Percentiles rank a stretch among this genome's conserved stretches.
These are phyloP conservation scores for Pteria penguin DNA, from an alignment of 2,888 invertebrate genomes.

Conservation along the genomic window DNA sequence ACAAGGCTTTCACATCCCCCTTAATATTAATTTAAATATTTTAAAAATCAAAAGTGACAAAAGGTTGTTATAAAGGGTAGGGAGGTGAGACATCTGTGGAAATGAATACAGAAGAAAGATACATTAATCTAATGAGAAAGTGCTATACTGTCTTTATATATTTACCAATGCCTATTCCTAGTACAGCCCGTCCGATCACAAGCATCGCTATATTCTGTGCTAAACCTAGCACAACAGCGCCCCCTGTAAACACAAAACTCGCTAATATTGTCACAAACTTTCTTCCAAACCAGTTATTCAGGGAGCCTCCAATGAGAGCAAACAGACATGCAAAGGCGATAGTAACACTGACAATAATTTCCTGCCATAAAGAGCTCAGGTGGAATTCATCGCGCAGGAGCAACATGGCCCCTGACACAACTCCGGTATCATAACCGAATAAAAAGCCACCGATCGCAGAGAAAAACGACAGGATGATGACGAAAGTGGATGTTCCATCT, in stretches of 20 bases:
- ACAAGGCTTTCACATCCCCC: no score
- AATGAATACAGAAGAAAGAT: no score
- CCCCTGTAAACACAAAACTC: constrained; percentile 81
- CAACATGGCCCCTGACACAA: constrained; percentile 82
- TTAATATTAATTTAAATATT: no score
- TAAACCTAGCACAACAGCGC: constrained; percentile 81
- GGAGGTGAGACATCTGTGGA: no score
- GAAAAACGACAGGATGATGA: constrained; percentile 66
- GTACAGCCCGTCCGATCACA: constrained; percentile 80
- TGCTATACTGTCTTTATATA: no score
- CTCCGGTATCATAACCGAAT: constrained; percentile 84
- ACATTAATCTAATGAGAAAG: no score
- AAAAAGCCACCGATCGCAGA: constrained; percentile 81
- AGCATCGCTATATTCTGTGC: constrained; percentile 78
- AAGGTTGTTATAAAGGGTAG: no score
- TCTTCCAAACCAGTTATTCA: constrained; percentile 82
- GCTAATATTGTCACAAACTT: constrained; percentile 81
- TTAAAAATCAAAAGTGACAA: no score
- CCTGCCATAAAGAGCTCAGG: constrained; percentile 81
- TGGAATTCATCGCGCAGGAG: constrained; percentile 79
- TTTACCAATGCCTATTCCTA: constrained; percentile 82
- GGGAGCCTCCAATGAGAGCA: constrained; percentile 80
- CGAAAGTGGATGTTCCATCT: constrained; percentile 5
- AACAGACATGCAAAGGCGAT: constrained; percentile 81
- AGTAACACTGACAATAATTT: constrained; percentile 81